These are phyloP conservation scores for Tetrao urogallus DNA, from an alignment of 2,113 vertebrate genomes.

Conservation along the genomic window DNA sequence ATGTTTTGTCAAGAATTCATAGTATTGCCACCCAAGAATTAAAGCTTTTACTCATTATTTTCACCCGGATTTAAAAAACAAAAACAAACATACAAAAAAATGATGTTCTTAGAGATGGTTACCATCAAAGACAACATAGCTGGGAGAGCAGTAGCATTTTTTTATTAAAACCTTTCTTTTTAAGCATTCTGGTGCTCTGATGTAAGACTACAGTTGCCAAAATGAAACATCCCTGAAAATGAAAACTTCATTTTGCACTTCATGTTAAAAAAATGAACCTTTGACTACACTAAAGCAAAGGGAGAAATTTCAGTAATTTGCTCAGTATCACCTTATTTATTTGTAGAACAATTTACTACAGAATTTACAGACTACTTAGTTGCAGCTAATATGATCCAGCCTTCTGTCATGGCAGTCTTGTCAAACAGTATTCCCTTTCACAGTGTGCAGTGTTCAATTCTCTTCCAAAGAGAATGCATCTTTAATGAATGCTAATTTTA, in stretches of 20 bases:
- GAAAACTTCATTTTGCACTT: background rate
- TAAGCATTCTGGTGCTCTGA: background rate
- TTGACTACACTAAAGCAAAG: background rate
- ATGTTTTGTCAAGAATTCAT: background rate
- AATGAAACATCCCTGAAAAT: background rate
- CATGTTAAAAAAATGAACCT: background rate
- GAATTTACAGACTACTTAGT: background rate
- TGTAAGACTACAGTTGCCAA: background rate
- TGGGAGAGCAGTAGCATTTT: background rate
- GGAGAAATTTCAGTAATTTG: background rate
- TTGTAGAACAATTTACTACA: background rate
- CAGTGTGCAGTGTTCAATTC: background rate
- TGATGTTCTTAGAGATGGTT: background rate
- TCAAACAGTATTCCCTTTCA: background rate
- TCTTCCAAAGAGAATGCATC: background rate
- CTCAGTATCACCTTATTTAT: background rate
- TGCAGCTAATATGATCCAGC: background rate
- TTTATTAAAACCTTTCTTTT: background rate
- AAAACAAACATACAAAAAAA: background rate
- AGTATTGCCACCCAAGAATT: background rate
- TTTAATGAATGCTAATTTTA: background rate
- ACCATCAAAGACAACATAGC: background rate
- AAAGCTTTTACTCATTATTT: background rate
- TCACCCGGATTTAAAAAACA: background rate
- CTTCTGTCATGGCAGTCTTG: background rate